Conservation (phyloP, 1,140 invertebrate genomes). For the Tetramorium simillimum region DNA sequence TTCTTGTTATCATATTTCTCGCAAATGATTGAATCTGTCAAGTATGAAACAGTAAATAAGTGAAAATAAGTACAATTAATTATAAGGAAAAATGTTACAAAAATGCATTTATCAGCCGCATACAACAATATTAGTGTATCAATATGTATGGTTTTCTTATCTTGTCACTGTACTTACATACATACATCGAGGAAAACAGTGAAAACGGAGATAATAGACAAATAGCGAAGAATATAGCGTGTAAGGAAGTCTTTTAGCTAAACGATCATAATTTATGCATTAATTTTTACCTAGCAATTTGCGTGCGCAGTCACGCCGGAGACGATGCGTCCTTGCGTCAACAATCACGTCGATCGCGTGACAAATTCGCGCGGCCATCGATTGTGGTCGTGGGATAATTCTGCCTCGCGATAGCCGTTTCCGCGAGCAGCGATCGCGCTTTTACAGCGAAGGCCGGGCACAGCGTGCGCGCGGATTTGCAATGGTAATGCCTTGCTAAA, state of each 20-base stretch:
- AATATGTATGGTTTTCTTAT: too few relatives aligned
- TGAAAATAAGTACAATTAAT: too few relatives aligned
- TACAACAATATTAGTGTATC: too few relatives aligned
- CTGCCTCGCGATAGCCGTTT: conserved; percentile 15
- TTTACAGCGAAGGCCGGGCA: neutral
- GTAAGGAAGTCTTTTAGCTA: neutral
- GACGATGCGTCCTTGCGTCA: neutral
- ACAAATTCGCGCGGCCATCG: neutral
- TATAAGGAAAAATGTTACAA: too few relatives aligned
- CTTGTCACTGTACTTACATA: too few relatives aligned
- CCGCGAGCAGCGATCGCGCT: neutral
- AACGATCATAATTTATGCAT: neutral
- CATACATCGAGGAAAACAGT: too few relatives aligned
- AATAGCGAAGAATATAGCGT: neutral
- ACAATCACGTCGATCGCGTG: neutral
- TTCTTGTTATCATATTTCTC: neutral
- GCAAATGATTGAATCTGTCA: neutral
- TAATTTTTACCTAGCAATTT: neutral
- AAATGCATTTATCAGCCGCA: too few relatives aligned
- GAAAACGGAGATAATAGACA: neutral
- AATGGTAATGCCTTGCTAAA: conserved; percentile 51
- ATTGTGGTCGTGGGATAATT: neutral
- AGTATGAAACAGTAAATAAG: too few relatives aligned
- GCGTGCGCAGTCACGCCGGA: too few relatives aligned
- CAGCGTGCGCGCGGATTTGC: conserved; percentile 13